Conservation (phyloP, 2,113 vertebrate species). For the Carollia perspicillata region DNA sequence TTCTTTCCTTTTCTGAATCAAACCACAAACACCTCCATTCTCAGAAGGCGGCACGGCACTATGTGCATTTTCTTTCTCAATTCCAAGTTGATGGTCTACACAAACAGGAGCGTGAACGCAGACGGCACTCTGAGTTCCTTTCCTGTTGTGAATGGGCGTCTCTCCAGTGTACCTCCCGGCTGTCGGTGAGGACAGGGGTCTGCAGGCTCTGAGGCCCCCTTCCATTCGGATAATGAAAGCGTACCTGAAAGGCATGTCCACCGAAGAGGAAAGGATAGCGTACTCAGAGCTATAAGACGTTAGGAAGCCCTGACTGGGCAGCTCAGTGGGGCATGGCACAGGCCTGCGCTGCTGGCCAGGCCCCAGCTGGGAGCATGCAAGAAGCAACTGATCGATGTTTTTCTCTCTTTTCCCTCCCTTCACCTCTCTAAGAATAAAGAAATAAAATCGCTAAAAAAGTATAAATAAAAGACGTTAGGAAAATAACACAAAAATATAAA, state of each 20-base stretch:
- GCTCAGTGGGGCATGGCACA: too few relatives aligned
- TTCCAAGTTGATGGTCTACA: neutral
- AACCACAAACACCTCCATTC: neutral
- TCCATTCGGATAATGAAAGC: neutral
- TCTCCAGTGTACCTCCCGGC: neutral
- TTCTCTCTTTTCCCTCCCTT: too few relatives aligned
- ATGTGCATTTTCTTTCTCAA: neutral
- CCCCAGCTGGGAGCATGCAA: too few relatives aligned
- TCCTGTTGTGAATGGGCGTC: fast-evolving
- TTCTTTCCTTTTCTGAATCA: neutral
- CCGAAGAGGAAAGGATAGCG: neutral
- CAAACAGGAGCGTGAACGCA: neutral
- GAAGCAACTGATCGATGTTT: too few relatives aligned
- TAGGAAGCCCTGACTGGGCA: too few relatives aligned
- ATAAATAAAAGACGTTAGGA: too few relatives aligned
- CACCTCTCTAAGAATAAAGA: too few relatives aligned
- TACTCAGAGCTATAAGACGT: too few relatives aligned
- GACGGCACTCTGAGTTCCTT: neutral
- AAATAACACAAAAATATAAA: neutral
- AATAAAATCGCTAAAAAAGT: too few relatives aligned
- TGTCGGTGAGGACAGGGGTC: too few relatives aligned
- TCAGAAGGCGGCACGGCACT: neutral
- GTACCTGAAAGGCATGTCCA: neutral
- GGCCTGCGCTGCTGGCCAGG: too few relatives aligned
- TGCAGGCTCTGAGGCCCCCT: neutral